Evolutionary conservation across 2,113 vertebrate species (phyloP).

Genomic region (Pseudonaja textilis): DNA sequence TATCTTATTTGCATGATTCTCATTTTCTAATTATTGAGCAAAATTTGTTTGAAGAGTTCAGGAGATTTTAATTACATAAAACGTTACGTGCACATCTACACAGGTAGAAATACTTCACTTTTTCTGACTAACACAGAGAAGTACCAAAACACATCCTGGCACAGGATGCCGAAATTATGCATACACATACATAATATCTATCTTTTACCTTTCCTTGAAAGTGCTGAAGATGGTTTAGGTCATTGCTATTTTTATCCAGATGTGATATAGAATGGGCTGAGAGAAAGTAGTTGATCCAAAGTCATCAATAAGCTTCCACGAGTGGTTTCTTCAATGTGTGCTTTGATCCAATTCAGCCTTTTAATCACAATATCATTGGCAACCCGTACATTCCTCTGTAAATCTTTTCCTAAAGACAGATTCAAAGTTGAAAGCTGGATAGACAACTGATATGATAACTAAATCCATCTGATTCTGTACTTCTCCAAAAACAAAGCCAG

Average conservation of each 20-base stretch:
- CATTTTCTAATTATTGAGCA: too few species aligned
- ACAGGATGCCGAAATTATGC: not conserved
- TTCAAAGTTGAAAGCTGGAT: slow-evolving; percentile 21
- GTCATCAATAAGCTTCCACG: not conserved
- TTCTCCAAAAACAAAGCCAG: not conserved
- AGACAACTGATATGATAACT: slow-evolving; percentile 17
- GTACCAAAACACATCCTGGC: not conserved
- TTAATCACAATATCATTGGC: not conserved
- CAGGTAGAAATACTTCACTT: not conserved
- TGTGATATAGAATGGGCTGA: not conserved
- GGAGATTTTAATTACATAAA: not conserved
- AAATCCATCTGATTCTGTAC: slow-evolving; percentile 13
- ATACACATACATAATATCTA: not conserved
- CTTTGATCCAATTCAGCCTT: not conserved
- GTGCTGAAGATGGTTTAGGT: not conserved
- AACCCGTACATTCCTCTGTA: not conserved
- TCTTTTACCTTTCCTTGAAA: not conserved
- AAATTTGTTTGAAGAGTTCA: not conserved
- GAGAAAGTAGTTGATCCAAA: not conserved
- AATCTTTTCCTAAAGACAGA: slow-evolving; percentile 5
- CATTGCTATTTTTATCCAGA: not conserved
- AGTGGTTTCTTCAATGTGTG: not conserved
- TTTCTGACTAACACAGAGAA: not conserved
- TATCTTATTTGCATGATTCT: not conserved
- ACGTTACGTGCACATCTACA: too few species aligned